Base-by-base conservation (phyloP, 1,140 invertebrate species). In the Lepidurus packardi region DNA sequence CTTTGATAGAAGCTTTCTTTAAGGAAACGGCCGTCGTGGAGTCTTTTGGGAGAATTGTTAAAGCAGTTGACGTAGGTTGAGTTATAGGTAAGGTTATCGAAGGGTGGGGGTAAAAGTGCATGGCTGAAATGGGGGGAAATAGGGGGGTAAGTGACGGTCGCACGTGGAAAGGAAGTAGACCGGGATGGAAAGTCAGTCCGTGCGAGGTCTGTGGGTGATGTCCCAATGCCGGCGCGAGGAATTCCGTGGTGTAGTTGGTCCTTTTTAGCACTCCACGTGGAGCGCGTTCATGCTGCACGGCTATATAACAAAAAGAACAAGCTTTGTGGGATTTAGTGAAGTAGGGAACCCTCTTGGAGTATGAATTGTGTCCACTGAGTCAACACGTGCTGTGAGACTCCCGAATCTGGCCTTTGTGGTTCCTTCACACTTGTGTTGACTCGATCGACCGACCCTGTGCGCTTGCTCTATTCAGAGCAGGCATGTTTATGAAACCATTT, bases 271-370 rank as follows among this genome's bases (percentile, higher is more conserved):
- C 74, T 85, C 84, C 79, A 11, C 94, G 85, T 1, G 93, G 93
- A 13, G 94, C 93, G 80, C 94, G 86, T 85, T 96, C 94, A 85
- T 96, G 93, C 83, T 96, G 94, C 6, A 96, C 94, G 79, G 94
- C 94, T 96, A 87, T 80, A 44, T 74, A 74, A 74, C 34, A 78
- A 73, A 25, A 43, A 34, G n/a, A 45, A 25, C 16, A 77, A 9
- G 65, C 65, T 73, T 43, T 24, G 47, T 45, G 47, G 42, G 41
- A 42, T 41, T 75, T 25, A 43, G 25, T 74, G 7, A 43, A 1
- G 74, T 43, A 41, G 34, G n/a, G 34, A 41, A 34, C 21, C 74
- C 74, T 10, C 34, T 34, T 9, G 34, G 34, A 34, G 34, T 34
- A 34, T 34, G 34, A 34, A 34, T 34, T 34, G 34, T 34, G 34